Evolutionary conservation across 2,888 invertebrate species (phyloP).

Genomic region (Linnaemya vulpina): DNA sequence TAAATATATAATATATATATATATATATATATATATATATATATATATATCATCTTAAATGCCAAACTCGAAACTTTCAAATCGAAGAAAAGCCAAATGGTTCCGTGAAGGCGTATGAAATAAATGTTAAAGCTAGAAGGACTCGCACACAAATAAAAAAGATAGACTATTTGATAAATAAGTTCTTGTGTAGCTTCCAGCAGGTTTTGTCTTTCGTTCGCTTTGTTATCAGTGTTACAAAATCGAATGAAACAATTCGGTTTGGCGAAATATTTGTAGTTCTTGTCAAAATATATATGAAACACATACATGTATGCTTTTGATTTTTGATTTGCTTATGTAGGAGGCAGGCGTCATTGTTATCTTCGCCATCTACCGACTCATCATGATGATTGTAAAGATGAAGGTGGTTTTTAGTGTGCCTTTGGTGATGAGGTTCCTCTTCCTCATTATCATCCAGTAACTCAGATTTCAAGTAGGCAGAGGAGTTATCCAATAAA

Average conservation of each 20-base stretch:
- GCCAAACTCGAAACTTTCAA: too few relatives aligned
- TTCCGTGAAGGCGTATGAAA: too few relatives aligned
- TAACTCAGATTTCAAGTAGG: slow-evolving; percentile 64
- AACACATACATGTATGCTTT: slow-evolving; percentile 65
- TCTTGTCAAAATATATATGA: background rate
- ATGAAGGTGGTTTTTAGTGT: slow-evolving; percentile 37
- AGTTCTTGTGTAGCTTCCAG: background rate
- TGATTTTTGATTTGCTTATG: slow-evolving; percentile 42
- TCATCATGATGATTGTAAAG: slow-evolving; percentile 41
- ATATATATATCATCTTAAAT: too few relatives aligned
- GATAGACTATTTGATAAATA: too few relatives aligned
- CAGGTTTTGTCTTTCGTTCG: background rate
- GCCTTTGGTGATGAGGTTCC: slow-evolving; percentile 17
- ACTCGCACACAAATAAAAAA: too few relatives aligned
- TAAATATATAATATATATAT: too few relatives aligned
- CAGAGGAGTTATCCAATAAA: slow-evolving; percentile 65
- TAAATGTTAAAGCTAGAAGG: too few relatives aligned
- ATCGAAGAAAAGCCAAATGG: too few relatives aligned
- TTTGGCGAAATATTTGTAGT: background rate
- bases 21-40: too few relatives aligned
- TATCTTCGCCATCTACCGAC: slow-evolving; percentile 12
- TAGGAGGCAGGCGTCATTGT: slow-evolving; percentile 20
- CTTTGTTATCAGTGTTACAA: too few relatives aligned
- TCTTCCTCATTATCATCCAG: slow-evolving; percentile 49
- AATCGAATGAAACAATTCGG: background rate